These are phyloP conservation scores for Cephalopachus bancanus DNA, from an alignment of 2,797 vertebrate genomes.

Conservation along the genomic window DNA sequence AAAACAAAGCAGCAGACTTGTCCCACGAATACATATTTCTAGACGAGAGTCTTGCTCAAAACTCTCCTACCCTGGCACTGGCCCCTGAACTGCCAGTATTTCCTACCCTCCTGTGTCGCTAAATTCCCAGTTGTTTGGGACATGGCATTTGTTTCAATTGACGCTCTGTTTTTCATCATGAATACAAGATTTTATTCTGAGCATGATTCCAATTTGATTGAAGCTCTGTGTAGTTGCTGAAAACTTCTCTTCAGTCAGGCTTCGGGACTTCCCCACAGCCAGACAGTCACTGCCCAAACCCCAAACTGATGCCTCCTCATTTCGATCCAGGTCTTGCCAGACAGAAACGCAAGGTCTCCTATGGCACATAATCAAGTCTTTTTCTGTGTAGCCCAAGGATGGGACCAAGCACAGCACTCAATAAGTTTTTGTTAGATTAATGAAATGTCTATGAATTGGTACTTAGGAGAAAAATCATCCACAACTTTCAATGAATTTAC, in stretches of 20 bases:
- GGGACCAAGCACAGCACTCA: background rate
- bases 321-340: background rate
- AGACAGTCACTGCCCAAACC: background rate
- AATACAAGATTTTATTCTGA: constrained; percentile 77
- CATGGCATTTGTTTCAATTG: constrained; percentile 70
- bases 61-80: background rate
- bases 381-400: background rate
- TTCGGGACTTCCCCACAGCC: background rate
- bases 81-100: background rate
- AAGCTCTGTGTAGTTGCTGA: constrained; percentile 59
- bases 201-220: constrained; percentile 68
- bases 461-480: background rate
- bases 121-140: constrained; percentile 69
- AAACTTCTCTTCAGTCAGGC: constrained; percentile 49
- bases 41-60: constrained; percentile 4
- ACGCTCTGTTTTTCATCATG: constrained; percentile 76
- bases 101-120: constrained; percentile 20
- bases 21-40: background rate
- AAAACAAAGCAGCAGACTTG: background rate
- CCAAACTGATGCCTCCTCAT: background rate
- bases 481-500: background rate
- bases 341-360: background rate
- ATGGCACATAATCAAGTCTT: background rate
- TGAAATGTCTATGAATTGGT: background rate
- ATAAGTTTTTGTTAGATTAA: background rate